phyloP scores from a whole-genome alignment of 1,140 invertebrate genomes.

The Euwallacea fornicatus region DNA sequence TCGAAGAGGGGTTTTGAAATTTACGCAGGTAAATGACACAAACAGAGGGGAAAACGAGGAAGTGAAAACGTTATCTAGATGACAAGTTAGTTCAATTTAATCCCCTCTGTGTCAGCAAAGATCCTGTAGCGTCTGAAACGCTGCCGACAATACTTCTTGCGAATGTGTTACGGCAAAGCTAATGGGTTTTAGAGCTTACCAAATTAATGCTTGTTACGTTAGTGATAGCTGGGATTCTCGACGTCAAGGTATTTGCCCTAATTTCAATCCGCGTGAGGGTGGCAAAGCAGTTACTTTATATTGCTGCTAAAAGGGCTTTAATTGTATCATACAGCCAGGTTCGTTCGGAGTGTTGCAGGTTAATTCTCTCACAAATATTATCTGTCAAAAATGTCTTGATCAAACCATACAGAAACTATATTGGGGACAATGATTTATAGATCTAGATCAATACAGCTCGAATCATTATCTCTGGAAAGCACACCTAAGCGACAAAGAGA shows the following conservation, averaged over 20 bases:
- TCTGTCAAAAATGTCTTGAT: too few species aligned
- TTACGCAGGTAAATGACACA: neutral
- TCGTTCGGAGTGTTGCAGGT: too few species aligned
- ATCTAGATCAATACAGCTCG: too few species aligned
- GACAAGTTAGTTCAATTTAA: slow-evolving; percentile 36
- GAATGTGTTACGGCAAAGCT: slow-evolving; percentile 15
- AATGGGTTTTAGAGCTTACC: slow-evolving; percentile 20
- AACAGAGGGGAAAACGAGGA: slow-evolving; percentile 26
- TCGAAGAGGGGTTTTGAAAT: neutral
- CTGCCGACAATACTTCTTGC: slow-evolving; percentile 12
- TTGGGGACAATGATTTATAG: too few species aligned
- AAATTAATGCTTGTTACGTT: slow-evolving; percentile 21
- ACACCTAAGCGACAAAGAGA: too few species aligned
- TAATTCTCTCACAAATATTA: too few species aligned
- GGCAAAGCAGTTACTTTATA: neutral
- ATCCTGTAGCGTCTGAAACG: slow-evolving; percentile 18
- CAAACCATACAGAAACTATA: too few species aligned
- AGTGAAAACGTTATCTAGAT: slow-evolving; percentile 26
- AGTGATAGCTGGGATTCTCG: slow-evolving; percentile 5
- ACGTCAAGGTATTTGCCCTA: too few species aligned
- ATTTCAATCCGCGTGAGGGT: neutral
- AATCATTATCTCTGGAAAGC: too few species aligned
- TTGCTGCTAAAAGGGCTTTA: too few species aligned
- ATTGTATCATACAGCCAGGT: too few species aligned
- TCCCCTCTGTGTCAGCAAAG: slow-evolving; percentile 22